Percentiles rank a stretch among this genome's conserved stretches.
These are phyloP conservation scores for Eristalis intricaria DNA, from an alignment of 2,888 invertebrate species.

Conservation along the genomic window DNA sequence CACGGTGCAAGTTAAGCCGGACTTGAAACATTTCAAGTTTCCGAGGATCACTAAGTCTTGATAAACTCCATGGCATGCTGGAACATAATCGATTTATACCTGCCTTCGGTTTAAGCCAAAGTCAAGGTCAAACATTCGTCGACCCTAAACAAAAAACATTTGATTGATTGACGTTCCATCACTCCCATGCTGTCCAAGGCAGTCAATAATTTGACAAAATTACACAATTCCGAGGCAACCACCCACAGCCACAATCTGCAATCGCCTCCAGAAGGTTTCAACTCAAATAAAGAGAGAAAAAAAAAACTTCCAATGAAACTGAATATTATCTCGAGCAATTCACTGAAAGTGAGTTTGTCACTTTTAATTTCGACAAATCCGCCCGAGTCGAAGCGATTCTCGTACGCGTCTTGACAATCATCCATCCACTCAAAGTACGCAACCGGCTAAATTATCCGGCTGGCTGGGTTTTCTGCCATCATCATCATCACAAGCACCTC, in stretches of 20 bases:
- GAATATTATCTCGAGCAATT: slow-evolving; percentile 22
- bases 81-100: too few species aligned
- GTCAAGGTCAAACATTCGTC: too few species aligned
- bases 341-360: slow-evolving; percentile 68
- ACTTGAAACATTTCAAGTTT: too few species aligned
- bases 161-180: neutral
- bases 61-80: too few species aligned
- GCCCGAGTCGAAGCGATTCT: neutral
- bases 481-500: slow-evolving; percentile 35
- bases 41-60: too few species aligned
- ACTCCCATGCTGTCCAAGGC: neutral
- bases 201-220: slow-evolving; percentile 19
- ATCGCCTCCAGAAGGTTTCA: neutral
- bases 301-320: slow-evolving; percentile 20
- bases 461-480: slow-evolving; percentile 42
- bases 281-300: neutral
- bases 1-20: too few species aligned
- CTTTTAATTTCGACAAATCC: slow-evolving; percentile 60
- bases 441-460: slow-evolving; percentile 57
- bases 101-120: too few species aligned
- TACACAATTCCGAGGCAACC: slow-evolving; percentile 31
- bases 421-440: slow-evolving; percentile 46
- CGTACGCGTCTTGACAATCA: slow-evolving; percentile 46
- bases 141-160: neutral
- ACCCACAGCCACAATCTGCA: neutral